Base-by-base conservation (phyloP, 53 echinoderm and acorn worm species). In the Paracentrotus lividus region DNA sequence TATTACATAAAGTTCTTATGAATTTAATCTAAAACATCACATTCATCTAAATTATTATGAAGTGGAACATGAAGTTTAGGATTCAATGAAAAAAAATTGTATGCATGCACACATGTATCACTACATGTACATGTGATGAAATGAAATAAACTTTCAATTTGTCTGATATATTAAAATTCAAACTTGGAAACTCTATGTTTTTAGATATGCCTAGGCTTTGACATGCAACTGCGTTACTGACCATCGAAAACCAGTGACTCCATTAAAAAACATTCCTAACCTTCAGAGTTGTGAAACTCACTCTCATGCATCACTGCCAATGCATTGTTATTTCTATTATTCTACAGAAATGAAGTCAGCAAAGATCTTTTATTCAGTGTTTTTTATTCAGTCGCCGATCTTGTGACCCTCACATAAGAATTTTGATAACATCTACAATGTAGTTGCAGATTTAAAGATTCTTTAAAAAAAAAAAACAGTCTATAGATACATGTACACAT, bases 251-350 rank as follows among this genome's bases (percentile, higher is more conserved):
- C 6, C 72, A 38, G 38, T 20, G 18, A 40, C 21, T 72, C 40
- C 40, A 72, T 40, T 38, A 1, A 40, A n/a, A 36, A 72, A 72
- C 72, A 72, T 72, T 72, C 40, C 72, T 40, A 40, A 72, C 72
- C 72, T 72, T 72, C 20, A 72, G 4, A 72, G 4, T 3, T 34
- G 72, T 72, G 40, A 72, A 38, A 5, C 40, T 36, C 40, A 72
- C 9, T 72, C 40, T 72, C 72, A 72, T 72, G 72, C 72, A 72
- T 72, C 72, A 72, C 18, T 72, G 72, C 72, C 72, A 72, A 10
- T 72, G 36, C 72, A 16, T 36, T 72, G 72, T 72, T 40, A 20
- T 72, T 72, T 72, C 38, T 72, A 38, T 40, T 72, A 40, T 72
- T 72, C 72, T 40, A 20, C 72, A 20, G 36, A 21, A 72, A 72